Evolutionary conservation across 1,140 invertebrate genomes (phyloP), one percentile per base, ranked within the genome.

Genomic region (Zaprionus ornatus): DNA sequence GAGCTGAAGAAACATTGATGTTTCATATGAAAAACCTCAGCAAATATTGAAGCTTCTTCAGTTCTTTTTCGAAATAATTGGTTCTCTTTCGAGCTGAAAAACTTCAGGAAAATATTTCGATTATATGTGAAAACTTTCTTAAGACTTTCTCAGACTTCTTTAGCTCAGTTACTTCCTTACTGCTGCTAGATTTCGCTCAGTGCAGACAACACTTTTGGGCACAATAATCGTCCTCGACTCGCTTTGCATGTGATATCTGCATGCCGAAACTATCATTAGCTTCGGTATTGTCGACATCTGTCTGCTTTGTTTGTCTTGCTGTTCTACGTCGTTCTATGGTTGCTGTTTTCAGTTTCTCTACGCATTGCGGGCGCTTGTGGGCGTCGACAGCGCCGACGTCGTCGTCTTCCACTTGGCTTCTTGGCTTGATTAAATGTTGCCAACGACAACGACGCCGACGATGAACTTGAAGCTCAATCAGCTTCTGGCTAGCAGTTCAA

Each of bases 381-480:
- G 64, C 54, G 37, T 17, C 21, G 15, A 17, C 40, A n/a, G 7
- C 35, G 45, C 25, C 40, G 69, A 75, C 74, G 77, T 66, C 78
- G 70, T 45, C 83, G 87, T 85, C 82, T 85, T 88, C 84, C 84
- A 88, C 74, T 88, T 88, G 84, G 84, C 78, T 88, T 88, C 85
- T 68, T 73, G 71, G 77, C 84, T 88, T 88, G 84, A 88, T 88
- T 88, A 88, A 88, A 88, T 88, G 81, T 87, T 87, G 84, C 84
- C 84, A 87, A 84, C 80, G 80, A 83, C 84, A 37, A 86, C 82
- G 42, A 64, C 37, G 27, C 6, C 27, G 27, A 29, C 27, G 45
- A 62, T 40, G 63, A 72, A 71, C 73, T 68, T 62, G 64, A 77
- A 74, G 79, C 83, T 82, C 85, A 84, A 79, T 88, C 69, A 80